phyloP scores from a whole-genome alignment of 2,797 vertebrate species.

The Microhierax caerulescens region DNA sequence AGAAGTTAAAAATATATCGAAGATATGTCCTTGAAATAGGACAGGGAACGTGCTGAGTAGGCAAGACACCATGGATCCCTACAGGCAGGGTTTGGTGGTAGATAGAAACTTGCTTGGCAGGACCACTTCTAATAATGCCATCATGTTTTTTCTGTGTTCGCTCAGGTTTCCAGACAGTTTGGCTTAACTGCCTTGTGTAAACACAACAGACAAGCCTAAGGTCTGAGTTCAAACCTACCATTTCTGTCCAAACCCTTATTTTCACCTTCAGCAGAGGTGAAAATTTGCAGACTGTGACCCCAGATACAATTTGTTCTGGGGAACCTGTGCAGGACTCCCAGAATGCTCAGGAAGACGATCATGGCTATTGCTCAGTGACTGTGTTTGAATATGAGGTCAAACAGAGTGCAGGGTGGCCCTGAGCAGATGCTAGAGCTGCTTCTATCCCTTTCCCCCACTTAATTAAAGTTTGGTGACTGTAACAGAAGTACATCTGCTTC shows the following conservation, averaged over 20 bases:
- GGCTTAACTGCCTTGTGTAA: not conserved
- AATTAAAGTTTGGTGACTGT: accelerated
- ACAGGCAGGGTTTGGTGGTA: not conserved
- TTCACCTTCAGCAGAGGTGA: not conserved
- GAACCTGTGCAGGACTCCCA: not conserved
- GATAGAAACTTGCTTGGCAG: not conserved
- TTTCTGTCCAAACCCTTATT: not conserved
- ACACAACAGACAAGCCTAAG: not conserved
- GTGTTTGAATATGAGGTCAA: not conserved
- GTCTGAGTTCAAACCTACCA: not conserved
- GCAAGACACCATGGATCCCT: too few species aligned
- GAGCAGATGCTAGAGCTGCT: not conserved
- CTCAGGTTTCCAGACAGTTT: not conserved
- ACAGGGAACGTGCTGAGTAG: accelerated
- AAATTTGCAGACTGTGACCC: not conserved
- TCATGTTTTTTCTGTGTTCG: not conserved
- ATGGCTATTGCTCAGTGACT: accelerated
- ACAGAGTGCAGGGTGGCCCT: accelerated
- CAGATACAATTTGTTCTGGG: not conserved
- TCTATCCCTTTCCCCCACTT: not conserved
- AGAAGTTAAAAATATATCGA: not conserved
- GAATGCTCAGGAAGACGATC: accelerated
- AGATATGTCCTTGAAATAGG: too few species aligned
- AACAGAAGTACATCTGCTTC: not conserved
- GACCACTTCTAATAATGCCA: not conserved